Percentiles rank a stretch among this genome's conserved stretches.
Conservation (phyloP, 2,797 vertebrate species). For the Sylvilagus floridanus region DNA sequence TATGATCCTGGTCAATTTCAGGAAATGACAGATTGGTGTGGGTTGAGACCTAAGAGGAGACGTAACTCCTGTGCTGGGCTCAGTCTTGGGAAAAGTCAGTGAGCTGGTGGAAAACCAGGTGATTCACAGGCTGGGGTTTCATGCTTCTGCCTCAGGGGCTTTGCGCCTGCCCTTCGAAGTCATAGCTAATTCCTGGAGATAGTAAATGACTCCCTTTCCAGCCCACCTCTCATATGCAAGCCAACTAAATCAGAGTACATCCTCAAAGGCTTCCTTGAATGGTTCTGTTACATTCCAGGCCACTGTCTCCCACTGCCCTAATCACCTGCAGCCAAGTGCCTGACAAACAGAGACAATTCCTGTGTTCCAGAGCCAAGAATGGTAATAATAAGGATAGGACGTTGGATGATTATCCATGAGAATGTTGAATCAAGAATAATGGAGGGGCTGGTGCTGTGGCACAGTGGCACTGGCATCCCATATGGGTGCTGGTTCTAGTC, state of each 20-base stretch:
- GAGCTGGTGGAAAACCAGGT: not conserved
- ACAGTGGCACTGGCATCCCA: too few species aligned
- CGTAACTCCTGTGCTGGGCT: not conserved
- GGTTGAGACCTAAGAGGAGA: not conserved
- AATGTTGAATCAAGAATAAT: not conserved
- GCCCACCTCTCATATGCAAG: not conserved
- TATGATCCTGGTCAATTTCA: not conserved
- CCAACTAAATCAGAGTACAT: not conserved
- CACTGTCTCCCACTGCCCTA: not conserved
- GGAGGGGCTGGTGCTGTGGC: not conserved
- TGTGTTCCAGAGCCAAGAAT: not conserved
- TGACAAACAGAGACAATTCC: not conserved
- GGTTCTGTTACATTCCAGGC: not conserved
- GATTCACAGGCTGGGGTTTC: not conserved
- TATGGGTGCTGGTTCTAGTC: too few species aligned
- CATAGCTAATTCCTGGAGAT: not conserved
- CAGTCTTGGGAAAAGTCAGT: not conserved
- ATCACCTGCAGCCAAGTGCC: not conserved
- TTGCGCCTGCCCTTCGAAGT: not conserved
- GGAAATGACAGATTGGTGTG: not conserved
- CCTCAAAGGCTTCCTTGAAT: not conserved
- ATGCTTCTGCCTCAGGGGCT: not conserved
- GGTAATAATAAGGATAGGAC: not conserved
- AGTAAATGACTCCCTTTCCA: not conserved
- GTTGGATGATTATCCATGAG: not conserved